phyloP scores from a whole-genome alignment of 92 coral and sea anemone genomes.

The Phymanthus crucifer region DNA sequence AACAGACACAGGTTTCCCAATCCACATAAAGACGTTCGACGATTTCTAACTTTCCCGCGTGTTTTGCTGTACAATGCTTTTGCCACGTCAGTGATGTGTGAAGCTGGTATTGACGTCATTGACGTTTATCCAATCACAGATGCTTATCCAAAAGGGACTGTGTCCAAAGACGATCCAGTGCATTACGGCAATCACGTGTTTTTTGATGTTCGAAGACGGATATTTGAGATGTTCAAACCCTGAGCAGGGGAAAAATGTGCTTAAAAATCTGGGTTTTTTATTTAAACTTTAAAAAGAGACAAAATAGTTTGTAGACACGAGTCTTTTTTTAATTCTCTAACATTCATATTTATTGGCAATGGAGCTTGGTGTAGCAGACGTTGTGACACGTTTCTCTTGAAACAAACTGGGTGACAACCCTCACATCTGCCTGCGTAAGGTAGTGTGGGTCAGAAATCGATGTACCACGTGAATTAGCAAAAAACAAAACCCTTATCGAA shows the following conservation, averaged over 20 bases:
- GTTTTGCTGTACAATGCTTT: constrained; percentile 79
- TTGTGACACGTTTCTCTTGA: no score
- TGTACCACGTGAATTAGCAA: no score
- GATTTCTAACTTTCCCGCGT: constrained; percentile 89
- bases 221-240: constrained; percentile 50
- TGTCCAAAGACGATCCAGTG: constrained; percentile 71
- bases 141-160: constrained; percentile 88
- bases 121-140: constrained; percentile 88
- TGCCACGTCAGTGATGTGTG: constrained; percentile 66
- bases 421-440: no score
- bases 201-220: constrained; percentile 62
- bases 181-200: constrained; percentile 70
- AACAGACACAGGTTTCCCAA: constrained; percentile 82
- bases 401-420: no score
- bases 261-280: neutral
- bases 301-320: no score
- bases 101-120: constrained; percentile 82
- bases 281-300: neutral
- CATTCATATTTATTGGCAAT: no score
- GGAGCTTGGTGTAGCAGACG: no score
- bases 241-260: neutral
- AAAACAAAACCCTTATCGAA: no score
- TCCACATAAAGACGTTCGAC: constrained; percentile 91
- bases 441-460: no score
- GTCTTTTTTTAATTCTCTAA: no score